phyloP scores from a whole-genome alignment of 2,888 invertebrate species.

The Leucozona laternaria region DNA sequence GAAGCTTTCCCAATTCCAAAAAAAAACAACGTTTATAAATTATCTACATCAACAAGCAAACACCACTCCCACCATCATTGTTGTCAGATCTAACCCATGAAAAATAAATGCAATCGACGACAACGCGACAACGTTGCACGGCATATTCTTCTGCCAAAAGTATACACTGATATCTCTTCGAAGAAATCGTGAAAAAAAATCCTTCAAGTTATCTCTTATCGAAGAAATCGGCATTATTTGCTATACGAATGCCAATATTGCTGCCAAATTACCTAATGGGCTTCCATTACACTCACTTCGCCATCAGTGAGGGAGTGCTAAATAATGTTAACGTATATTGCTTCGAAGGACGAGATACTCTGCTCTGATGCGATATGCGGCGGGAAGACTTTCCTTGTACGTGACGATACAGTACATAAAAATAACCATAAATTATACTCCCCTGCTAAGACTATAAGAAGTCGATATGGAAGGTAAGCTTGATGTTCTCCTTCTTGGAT shows the following conservation, averaged over 20 bases:
- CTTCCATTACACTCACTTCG: conserved; percentile 30
- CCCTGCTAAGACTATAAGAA: conserved; percentile 20
- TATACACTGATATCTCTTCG: conserved; percentile 45
- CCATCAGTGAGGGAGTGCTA: conserved; percentile 22
- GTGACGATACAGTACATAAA: conserved; percentile 37
- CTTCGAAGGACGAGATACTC: conserved; percentile 1
- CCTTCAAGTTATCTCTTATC: conserved; percentile 42
- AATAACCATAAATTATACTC: conserved; percentile 68
- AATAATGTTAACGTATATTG: conserved; percentile 36
- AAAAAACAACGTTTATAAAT: conserved; percentile 35
- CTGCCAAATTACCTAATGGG: conserved; percentile 64
- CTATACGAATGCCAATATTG: conserved; percentile 44
- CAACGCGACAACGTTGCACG: not conserved
- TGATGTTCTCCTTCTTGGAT: not conserved
- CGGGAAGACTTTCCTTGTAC: conserved; percentile 35
- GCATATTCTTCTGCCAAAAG: conserved; percentile 26
- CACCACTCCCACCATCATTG: conserved; percentile 8
- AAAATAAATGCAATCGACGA: conserved; percentile 3
- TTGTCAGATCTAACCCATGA: not conserved
- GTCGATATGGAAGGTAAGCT: conserved; percentile 28
- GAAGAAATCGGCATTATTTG: conserved; percentile 40
- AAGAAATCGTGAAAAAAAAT: conserved; percentile 38
- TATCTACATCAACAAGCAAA: conserved; percentile 3
- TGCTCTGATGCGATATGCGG: too few species aligned
- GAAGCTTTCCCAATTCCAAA: conserved; percentile 23